These are phyloP conservation scores for Nannoperca australis DNA, from an alignment of 2,797 vertebrate genomes.

Conservation along the genomic window DNA sequence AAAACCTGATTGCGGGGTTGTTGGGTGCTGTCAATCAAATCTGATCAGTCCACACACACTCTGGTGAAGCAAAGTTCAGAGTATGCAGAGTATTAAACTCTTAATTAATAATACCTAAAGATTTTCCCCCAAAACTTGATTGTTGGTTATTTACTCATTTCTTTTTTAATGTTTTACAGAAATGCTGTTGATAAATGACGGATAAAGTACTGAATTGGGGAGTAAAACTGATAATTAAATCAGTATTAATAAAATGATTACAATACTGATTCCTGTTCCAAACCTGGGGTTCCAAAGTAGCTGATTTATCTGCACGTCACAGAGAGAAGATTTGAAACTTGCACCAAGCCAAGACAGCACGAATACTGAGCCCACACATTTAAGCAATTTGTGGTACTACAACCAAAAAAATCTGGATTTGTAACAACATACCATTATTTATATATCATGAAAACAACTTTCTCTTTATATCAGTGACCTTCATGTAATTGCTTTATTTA, in stretches of 20 bases:
- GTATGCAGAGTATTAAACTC: background rate
- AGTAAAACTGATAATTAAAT: background rate
- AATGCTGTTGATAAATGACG: background rate
- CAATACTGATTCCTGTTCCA: background rate
- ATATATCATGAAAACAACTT: slow-evolving; percentile 17
- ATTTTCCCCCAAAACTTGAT: background rate
- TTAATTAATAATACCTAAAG: too few relatives aligned
- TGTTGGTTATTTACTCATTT: background rate
- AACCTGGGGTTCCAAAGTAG: background rate
- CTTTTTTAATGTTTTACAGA: background rate
- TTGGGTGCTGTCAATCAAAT: background rate
- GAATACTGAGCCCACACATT: slow-evolving; percentile 17
- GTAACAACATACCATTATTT: slow-evolving; percentile 13
- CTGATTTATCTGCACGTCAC: background rate
- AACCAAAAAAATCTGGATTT: background rate
- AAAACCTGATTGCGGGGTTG: background rate
- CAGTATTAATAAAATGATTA: background rate
- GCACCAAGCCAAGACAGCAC: background rate
- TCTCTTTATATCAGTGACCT: background rate
- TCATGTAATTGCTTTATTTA: background rate
- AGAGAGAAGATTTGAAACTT: background rate
- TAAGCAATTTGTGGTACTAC: slow-evolving; percentile 2
- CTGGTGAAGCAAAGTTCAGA: background rate
- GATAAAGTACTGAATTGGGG: background rate
- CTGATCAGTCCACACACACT: background rate